Evolutionary conservation across 2,888 invertebrate genomes (phyloP), one percentile per base, ranked within the genome.

Genomic region (Rutpela maculata): DNA sequence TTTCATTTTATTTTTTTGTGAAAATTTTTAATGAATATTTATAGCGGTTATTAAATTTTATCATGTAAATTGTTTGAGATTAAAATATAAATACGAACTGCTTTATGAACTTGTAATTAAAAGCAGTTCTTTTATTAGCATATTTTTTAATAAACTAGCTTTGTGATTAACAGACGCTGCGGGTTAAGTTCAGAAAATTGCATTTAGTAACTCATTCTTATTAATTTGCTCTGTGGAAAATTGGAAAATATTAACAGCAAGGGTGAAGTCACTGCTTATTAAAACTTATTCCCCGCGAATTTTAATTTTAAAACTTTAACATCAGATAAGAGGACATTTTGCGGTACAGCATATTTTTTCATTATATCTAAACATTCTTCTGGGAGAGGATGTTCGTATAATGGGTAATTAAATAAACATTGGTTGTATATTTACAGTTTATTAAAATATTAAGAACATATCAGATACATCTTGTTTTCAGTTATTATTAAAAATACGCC

Each of bases 121-220:
- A 80, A 78, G 78, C 80, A 80, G 80, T 80, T 79, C 75, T 57
- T 76, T 78, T 77, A 80, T 82, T 82, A 81, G 80, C 80, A 81
- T 81, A 77, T 77, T 81, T 82, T 82, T 82, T 82, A 81, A 82
- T 82, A 80, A 81, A 81, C 78, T 79, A 56, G 55, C 67, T 69
- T 74, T 65, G 73, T 73, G 76, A 82, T 80, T 81, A 81, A 79
- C 75, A 78, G 75, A 73, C 73, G 56, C 75, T 74, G 70, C 77
- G 38, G 67, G 71, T 75, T 68, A 35, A 75, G 66, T 78, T 76
- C 74, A 74, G 75, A 76, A 81, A 81, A 80, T 81, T 80, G 79
- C 80, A 78, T 80, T 82, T 78, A 55, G 56, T 77, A 78, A 73
- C 74, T 77, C 72, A 76, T 81, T 82, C 80, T 79, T 78, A 79